phyloP scores from a whole-genome alignment of 1,140 invertebrate species.

The Mizuhopecten yessoensis region DNA sequence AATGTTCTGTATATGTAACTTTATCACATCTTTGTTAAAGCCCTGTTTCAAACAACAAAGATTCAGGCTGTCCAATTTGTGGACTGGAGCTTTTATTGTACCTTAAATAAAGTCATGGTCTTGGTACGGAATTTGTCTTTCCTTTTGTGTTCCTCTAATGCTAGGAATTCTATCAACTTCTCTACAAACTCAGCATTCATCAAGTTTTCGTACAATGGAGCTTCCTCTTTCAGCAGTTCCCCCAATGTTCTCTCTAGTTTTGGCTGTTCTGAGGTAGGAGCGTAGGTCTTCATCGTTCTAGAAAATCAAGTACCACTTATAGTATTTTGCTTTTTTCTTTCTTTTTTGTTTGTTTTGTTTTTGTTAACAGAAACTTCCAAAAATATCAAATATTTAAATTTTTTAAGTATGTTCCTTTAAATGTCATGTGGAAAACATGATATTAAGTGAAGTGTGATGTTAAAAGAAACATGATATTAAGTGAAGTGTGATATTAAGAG shows the following conservation, averaged over 20 bases:
- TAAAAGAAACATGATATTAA: too few relatives aligned
- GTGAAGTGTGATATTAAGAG: too few relatives aligned
- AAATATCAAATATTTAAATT: too few relatives aligned
- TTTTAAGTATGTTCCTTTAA: too few relatives aligned
- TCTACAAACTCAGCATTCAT: slow-evolving; percentile 88
- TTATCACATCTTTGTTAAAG: too few relatives aligned
- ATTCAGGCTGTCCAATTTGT: neutral
- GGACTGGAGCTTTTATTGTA: slow-evolving; percentile 74
- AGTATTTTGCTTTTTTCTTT: too few relatives aligned
- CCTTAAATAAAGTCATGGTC: slow-evolving; percentile 89
- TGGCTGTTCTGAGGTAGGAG: slow-evolving; percentile 87
- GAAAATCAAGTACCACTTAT: slow-evolving; percentile 51
- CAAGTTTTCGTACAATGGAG: slow-evolving; percentile 89
- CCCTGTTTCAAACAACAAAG: too few relatives aligned
- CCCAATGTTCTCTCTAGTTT: slow-evolving; percentile 84
- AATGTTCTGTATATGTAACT: too few relatives aligned
- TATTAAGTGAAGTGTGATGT: too few relatives aligned
- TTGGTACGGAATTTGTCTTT: slow-evolving; percentile 90
- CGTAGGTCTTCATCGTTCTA: slow-evolving; percentile 79
- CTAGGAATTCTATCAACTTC: slow-evolving; percentile 89
- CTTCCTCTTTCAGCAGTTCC: slow-evolving; percentile 84
- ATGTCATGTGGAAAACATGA: too few relatives aligned
- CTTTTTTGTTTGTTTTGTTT: too few relatives aligned
- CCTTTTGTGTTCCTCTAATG: slow-evolving; percentile 94
- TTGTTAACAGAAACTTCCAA: too few relatives aligned